These are phyloP conservation scores for Condylura cristata DNA, from an alignment of 2,113 vertebrate species.

Conservation along the genomic window DNA sequence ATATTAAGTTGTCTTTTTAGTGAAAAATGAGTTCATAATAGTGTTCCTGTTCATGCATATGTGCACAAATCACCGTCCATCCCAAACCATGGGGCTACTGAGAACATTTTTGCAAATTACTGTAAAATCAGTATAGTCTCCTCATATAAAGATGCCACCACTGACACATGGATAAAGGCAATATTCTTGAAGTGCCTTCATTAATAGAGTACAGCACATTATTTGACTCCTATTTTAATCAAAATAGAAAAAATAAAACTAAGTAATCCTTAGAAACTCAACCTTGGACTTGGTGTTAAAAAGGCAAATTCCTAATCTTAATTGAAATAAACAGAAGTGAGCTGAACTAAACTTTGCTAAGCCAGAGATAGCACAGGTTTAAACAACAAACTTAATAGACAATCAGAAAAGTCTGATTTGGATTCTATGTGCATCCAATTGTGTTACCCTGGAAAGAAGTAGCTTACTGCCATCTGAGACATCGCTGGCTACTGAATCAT, in stretches of 20 bases:
- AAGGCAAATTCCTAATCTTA: neutral
- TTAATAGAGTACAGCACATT: neutral
- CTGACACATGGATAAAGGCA: neutral
- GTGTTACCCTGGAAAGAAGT: neutral
- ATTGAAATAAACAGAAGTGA: no score
- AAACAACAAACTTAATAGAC: neutral
- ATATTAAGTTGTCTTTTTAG: no score
- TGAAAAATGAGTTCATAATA: no score
- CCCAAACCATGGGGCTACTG: neutral
- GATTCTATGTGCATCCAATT: neutral
- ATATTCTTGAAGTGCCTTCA: constrained; percentile 9
- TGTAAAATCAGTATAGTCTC: neutral
- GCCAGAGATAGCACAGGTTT: neutral
- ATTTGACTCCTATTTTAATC: no score
- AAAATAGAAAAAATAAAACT: neutral
- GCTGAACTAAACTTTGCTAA: neutral
- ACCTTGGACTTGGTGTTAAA: neutral
- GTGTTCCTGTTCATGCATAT: neutral
- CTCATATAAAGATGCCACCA: neutral
- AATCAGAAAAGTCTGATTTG: neutral
- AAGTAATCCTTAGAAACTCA: neutral
- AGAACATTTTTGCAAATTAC: neutral
- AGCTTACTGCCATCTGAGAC: neutral
- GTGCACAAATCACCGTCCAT: neutral
- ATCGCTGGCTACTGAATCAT: neutral